Conservation (phyloP, 2,888 invertebrate species). For the Orchesellides sinensis region DNA sequence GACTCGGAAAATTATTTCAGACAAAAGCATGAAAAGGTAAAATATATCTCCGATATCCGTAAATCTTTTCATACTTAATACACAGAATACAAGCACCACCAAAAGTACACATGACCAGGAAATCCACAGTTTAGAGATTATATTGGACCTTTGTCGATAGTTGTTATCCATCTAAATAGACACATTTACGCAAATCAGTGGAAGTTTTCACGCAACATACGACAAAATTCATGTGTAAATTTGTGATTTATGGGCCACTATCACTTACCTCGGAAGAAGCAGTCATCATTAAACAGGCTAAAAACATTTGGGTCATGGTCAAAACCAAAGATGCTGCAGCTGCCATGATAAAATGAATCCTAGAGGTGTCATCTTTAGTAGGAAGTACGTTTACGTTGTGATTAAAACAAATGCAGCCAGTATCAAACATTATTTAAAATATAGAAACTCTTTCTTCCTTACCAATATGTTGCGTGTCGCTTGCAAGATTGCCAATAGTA, state of each 20-base stretch:
- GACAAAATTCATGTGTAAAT: too few species aligned
- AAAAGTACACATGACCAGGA: constrained; percentile 39
- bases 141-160: not conserved
- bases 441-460: too few species aligned
- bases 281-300: constrained; percentile 37
- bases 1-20: constrained; percentile 30
- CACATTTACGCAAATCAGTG: too few species aligned
- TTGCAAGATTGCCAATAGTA: not conserved
- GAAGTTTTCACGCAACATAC: too few species aligned
- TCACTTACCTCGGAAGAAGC: constrained; percentile 41
- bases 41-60: constrained; percentile 32
- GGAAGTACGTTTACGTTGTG: too few species aligned
- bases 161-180: not conserved
- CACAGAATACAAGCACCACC: constrained; percentile 13
- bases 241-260: too few species aligned
- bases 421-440: too few species aligned
- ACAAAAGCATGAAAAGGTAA: constrained; percentile 40
- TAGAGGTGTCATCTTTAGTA: too few species aligned
- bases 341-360: constrained; percentile 9
- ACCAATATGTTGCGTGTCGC: not conserved
- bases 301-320: constrained; percentile 42
- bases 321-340: constrained; percentile 26
- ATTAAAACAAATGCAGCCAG: too few species aligned
- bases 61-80: constrained; percentile 24
- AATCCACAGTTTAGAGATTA: constrained; percentile 22